Evolutionary conservation across 2,888 invertebrate genomes (phyloP), one percentile per base, ranked within the genome.

Genomic region (Tanytarsus gracilentus): DNA sequence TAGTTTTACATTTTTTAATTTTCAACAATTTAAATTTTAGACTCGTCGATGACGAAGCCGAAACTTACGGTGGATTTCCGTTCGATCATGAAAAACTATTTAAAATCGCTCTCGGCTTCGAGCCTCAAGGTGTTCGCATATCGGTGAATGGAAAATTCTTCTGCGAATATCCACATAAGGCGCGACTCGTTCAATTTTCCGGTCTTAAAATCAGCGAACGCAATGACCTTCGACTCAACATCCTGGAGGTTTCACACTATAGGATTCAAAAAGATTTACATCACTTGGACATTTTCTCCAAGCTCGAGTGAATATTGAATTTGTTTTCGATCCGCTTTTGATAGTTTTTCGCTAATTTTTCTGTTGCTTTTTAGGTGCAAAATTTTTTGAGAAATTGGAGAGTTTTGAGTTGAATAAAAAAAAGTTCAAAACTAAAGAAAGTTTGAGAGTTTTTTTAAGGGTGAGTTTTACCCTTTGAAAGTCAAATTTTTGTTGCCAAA

Each of bases 41-140:
- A 51, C 18, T 61, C 11, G 30, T 36, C 23, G 33, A 39, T 11
- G 18, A 33, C 6, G 60, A 39, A 4, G 39, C 11, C 25, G 60
- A 60, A 26, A 36, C 33, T 16, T 60, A 60, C 11, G 60, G 60
- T 18, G 60, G 50, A 11, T 61, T 61, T 29, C 60, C 50, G 8
- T 50, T 61, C 51, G 51, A 50, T 9, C 51, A 51, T 27, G 36
- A 51, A 16, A 50, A 40, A 21, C 6, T 51, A 25, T 61, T 61
- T 21, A 61, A 61, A 51, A 51, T 61, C 2, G 60, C 60, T 9
- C 8, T 61, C 3, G 60, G 60, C 5, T 61, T 60, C 9, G 60
- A 51, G 3, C 11, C 11, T 6, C 6, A 27, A 6, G 33, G 53
- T 1, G 9, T 49, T 2, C 4, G 44, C 25, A 18, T 55, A 8